Percentiles rank a stretch among this genome's conserved stretches.
Conservation (phyloP, 2,113 vertebrate genomes). For the Sphyrna mokarran region DNA sequence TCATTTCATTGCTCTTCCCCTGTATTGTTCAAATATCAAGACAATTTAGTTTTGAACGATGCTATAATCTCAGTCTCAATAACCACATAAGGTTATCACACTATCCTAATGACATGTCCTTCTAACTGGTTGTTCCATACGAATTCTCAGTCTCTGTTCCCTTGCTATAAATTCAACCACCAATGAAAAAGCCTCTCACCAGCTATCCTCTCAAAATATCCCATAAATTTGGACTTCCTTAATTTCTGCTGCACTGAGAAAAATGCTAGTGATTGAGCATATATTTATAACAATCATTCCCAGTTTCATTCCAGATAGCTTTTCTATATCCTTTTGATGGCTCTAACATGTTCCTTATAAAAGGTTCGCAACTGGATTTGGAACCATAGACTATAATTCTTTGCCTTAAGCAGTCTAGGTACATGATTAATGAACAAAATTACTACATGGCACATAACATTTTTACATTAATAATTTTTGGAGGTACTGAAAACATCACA, state of each 20-base stretch:
- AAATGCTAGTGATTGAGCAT: background rate
- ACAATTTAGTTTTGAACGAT: constrained; percentile 1
- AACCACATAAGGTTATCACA: background rate
- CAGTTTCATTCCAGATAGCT: background rate
- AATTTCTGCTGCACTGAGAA: background rate
- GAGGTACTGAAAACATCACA: background rate
- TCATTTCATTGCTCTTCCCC: background rate
- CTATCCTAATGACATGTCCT: background rate
- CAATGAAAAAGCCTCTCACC: background rate
- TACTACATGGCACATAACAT: background rate
- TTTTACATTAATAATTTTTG: background rate
- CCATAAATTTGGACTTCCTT: background rate
- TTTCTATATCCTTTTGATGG: background rate
- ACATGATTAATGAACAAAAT: background rate
- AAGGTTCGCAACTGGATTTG: background rate
- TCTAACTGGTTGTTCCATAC: background rate
- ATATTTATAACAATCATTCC: background rate
- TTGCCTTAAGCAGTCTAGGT: background rate
- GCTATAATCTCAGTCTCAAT: background rate
- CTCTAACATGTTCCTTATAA: background rate
- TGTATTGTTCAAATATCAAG: background rate
- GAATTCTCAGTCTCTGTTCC: background rate
- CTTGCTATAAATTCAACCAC: background rate
- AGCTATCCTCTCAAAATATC: background rate
- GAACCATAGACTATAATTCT: background rate